Evolutionary conservation across 2,888 invertebrate species (phyloP), one percentile per base, ranked within the genome.

Genomic region (Mechanitis messenoides): DNA sequence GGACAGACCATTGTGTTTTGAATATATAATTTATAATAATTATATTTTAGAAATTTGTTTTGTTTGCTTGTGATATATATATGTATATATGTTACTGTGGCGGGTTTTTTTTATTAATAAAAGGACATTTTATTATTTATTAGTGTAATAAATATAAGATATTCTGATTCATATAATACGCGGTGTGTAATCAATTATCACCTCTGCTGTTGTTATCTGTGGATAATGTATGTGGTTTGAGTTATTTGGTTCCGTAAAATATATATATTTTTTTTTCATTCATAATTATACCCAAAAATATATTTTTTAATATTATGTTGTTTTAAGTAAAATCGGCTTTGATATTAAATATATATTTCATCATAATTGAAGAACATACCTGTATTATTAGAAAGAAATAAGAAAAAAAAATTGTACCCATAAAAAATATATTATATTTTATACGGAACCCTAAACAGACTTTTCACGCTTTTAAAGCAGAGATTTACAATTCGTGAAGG

Each of bases 401-500:
- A 50, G 28, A 50, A 28, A 50, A 9, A 28, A 20, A 28, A 28
- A 50, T 50, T 47, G 1, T 47, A n/a, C 5, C 4, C 20, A 47
- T 47, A n/a, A 20, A n/a, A n/a, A n/a, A 28, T n/a, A 28, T 3
- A 47, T n/a, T 47, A n/a, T 50, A 50, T 31, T 7, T 31, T 3
- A 28, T 12, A 50, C 5, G 58, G 63, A 64, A 42, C 67, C 35
- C 60, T 42, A 63, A 63, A 67, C 61, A 42, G 45, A 45, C 58
- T 69, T 72, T 74, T 72, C 69, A 73, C 72, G 71, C 72, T 70
- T 69, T 66, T 66, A 70, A 70, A 58, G 68, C 66, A 64, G 60
- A 72, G 66, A 71, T 71, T 68, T 66, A 68, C 69, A 70, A 72
- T 73, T 73, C 69, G 72, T 69, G 66, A 71, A 69, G 72, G 66